Evolutionary conservation across 2,113 vertebrate species (phyloP).

Genomic region (Gavialis gangeticus): DNA sequence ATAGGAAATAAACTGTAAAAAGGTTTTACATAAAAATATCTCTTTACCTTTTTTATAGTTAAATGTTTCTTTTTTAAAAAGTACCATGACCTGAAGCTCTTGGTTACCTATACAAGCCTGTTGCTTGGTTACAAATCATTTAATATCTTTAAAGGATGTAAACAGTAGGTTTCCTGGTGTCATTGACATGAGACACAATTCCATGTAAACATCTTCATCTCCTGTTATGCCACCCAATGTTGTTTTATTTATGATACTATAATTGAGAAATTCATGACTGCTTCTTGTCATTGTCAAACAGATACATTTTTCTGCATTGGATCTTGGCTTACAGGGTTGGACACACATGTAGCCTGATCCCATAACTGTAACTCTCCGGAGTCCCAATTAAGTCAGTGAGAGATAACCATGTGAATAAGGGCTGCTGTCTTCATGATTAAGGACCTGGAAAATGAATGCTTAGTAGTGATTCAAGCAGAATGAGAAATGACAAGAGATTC

Average conservation of each 20-base stretch:
- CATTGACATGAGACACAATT: neutral
- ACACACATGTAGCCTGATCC: neutral
- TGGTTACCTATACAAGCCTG: neutral
- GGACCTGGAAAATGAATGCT: neutral
- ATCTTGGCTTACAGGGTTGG: neutral
- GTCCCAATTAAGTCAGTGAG: neutral
- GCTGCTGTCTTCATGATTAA: neutral
- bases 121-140: neutral
- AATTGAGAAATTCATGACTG: neutral
- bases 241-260: neutral
- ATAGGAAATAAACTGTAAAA: conserved; percentile 84
- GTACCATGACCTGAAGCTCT: neutral
- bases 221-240: neutral
- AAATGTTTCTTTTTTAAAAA: conserved; percentile 3
- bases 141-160: neutral
- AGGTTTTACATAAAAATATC: conserved; percentile 77
- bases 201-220: neutral
- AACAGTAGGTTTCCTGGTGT: neutral
- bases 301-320: neutral
- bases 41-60: conserved; percentile 74
- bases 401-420: neutral
- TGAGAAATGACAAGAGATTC: neutral
- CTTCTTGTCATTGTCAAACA: neutral
- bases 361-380: neutral
- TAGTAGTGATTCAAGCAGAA: neutral